phyloP scores from a whole-genome alignment of 2,888 invertebrate genomes.

The Sarcophaga carnaria region DNA sequence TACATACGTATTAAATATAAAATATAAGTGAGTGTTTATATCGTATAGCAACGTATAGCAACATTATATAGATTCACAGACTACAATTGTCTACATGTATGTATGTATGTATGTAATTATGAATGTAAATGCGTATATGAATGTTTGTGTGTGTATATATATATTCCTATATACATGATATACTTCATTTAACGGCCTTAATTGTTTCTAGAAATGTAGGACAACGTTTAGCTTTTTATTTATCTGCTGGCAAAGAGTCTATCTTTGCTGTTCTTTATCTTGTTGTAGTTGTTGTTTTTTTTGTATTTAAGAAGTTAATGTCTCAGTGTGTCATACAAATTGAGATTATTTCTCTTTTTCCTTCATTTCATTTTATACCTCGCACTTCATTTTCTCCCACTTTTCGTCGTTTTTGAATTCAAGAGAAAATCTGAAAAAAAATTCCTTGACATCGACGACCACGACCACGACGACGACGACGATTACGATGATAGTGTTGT shows the following conservation, averaged over 20 bases:
- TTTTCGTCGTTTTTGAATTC: neutral
- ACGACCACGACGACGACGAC: neutral
- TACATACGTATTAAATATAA: constrained; percentile 14
- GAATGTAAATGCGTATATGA: neutral
- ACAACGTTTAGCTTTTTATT: constrained; percentile 59
- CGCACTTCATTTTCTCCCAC: neutral
- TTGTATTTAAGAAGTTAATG: constrained; percentile 57
- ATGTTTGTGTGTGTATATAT: constrained; percentile 14
- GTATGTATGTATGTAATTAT: neutral
- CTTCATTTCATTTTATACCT: neutral
- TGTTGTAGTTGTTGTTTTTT: neutral
- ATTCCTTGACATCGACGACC: neutral
- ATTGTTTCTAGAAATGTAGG: constrained; percentile 65
- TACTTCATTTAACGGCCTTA: constrained; percentile 66
- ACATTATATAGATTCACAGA: neutral
- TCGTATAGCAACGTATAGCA: neutral
- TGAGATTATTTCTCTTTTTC: constrained; percentile 54
- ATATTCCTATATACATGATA: constrained; percentile 42
- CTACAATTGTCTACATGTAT: neutral
- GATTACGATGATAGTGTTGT: neutral
- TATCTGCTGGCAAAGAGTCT: constrained; percentile 63
- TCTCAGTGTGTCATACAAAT: constrained; percentile 61
- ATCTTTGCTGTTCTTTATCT: neutral
- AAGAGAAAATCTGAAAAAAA: neutral
- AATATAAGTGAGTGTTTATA: constrained; percentile 27